A percentile compares a stretch with the other conserved stretches of the same genome.
Conservation (phyloP, 2,888 invertebrate species). For the Drosophila seclusa region DNA sequence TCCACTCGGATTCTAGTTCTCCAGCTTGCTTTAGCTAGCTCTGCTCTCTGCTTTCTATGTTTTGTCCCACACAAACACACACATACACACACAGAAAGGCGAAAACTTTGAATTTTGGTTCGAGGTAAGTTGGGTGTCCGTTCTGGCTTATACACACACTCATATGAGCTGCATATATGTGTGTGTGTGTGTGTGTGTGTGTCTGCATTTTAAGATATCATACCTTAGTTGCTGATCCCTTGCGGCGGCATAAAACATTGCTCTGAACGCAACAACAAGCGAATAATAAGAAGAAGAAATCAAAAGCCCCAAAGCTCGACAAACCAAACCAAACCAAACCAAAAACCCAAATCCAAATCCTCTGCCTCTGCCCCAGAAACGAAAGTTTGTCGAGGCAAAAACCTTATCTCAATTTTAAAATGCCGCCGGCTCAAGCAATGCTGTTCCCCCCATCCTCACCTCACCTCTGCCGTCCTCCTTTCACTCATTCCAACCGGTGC, state of each 20-base stretch:
- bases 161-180: constrained; percentile 9
- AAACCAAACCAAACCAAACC: constrained; percentile 26
- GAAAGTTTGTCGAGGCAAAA: constrained; percentile 84
- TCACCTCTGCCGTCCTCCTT: not conserved
- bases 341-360: constrained; percentile 33
- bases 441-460: constrained; percentile 9
- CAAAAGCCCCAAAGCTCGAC: constrained; percentile 29
- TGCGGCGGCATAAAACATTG: constrained; percentile 71
- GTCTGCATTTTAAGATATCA: constrained; percentile 81
- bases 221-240: constrained; percentile 71
- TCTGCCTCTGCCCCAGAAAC: constrained; percentile 44
- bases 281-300: constrained; percentile 36
- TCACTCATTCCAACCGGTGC: not conserved
- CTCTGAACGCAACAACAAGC: constrained; percentile 48
- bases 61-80: constrained; percentile 39
- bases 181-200: constrained; percentile 29
- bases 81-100: constrained; percentile 2
- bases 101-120: constrained; percentile 50
- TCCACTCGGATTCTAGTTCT: constrained; percentile 8
- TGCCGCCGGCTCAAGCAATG: constrained; percentile 36
- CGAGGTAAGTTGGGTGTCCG: constrained; percentile 64
- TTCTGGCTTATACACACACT: constrained; percentile 60
- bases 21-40: not conserved
- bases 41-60: constrained; percentile 41
- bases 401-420: constrained; percentile 85